These are phyloP conservation scores for Penaeus japonicus DNA, from an alignment of 1,140 invertebrate species.

Conservation along the genomic window DNA sequence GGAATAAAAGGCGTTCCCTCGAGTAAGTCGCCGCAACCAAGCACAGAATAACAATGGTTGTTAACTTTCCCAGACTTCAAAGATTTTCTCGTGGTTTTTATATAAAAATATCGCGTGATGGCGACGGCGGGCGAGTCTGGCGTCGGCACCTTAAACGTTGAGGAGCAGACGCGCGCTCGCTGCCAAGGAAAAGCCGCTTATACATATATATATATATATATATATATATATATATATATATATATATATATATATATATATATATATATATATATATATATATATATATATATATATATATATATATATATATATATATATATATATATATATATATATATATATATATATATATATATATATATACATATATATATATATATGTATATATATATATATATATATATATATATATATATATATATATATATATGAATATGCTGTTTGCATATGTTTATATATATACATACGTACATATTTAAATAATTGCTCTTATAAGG, in stretches of 20 bases:
- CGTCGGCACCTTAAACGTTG: too few species aligned
- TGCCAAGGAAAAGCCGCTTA: too few species aligned
- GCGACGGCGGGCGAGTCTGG: too few species aligned
- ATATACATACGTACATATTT: not conserved
- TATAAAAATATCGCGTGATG: too few species aligned
- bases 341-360: constrained; percentile 9
- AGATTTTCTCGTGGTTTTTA: too few species aligned
- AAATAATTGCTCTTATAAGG: too few species aligned
- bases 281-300: constrained; percentile 13
- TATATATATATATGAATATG: not conserved
- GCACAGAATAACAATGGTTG: too few species aligned
- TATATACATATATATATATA: not conserved
- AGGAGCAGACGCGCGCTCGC: too few species aligned
- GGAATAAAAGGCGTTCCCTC: too few species aligned
- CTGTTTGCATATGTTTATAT: not conserved
- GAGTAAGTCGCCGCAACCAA: too few species aligned
- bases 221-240: constrained; percentile 13
- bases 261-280: constrained; percentile 13
- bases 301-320: not conserved
- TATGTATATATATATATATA: not conserved
- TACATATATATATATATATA: not conserved
- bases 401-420: not conserved
- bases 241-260: constrained; percentile 6
- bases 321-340: constrained; percentile 8
- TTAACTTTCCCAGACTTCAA: too few species aligned